A percentile compares a stretch with the other conserved stretches of the same genome.
These are phyloP conservation scores for Argyresthia albistria DNA, from an alignment of 2,888 invertebrate species.

Conservation along the genomic window DNA sequence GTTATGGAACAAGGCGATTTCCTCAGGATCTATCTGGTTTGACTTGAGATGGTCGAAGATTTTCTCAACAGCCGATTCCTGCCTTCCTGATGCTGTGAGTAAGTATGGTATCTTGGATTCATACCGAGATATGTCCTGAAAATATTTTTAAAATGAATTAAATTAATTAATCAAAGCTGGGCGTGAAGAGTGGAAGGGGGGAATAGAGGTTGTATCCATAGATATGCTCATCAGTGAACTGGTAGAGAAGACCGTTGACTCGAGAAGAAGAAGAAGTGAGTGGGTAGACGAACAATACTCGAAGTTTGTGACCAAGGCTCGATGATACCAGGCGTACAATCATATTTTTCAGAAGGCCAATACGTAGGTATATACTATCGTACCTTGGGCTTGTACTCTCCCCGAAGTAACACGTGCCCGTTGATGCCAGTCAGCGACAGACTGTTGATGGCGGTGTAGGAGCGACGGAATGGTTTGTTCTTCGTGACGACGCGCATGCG, in stretches of 20 bases:
- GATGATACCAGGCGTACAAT: too few species aligned
- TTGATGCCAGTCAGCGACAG: constrained; percentile 44
- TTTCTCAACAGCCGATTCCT: constrained; percentile 43
- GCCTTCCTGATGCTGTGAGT: constrained; percentile 68
- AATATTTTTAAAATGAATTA: background rate
- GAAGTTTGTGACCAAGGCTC: too few species aligned
- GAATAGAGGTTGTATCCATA: too few species aligned
- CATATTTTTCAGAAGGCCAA: too few species aligned
- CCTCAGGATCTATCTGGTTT: constrained; percentile 50
- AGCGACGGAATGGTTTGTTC: constrained; percentile 67
- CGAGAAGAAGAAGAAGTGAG: too few species aligned
- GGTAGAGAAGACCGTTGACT: too few species aligned
- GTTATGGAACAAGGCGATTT: constrained; percentile 51
- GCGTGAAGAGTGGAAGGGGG: too few species aligned
- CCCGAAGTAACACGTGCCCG: constrained; percentile 39
- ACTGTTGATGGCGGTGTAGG: constrained; percentile 40
- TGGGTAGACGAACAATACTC: too few species aligned
- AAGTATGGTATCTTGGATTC: constrained; percentile 48
- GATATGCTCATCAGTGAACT: too few species aligned
- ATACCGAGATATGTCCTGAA: constrained; percentile 17
- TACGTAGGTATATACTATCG: too few species aligned
- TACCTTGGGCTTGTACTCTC: constrained; percentile 43
- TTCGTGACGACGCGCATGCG: constrained; percentile 71
- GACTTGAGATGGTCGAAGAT: constrained; percentile 30
- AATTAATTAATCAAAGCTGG: background rate